Evolutionary conservation across 2,888 invertebrate genomes (phyloP), one percentile per base, ranked within the genome.

Genomic region (Drosophila anceps): DNA sequence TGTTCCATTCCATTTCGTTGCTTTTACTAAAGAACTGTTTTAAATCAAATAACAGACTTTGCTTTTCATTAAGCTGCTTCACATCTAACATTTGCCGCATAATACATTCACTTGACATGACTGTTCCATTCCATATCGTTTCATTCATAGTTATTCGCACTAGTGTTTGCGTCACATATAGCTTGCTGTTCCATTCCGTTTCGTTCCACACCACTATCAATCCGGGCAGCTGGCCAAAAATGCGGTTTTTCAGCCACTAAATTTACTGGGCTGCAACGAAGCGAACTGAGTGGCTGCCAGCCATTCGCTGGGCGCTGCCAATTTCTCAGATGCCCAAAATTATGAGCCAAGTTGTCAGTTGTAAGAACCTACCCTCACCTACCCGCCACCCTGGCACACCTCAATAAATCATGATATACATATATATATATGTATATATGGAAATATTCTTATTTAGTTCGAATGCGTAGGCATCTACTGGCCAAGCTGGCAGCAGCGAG

Each of bases 271-370:
- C 58, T 73, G 79, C 79, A 79, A 75, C 78, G 67, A 60, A 44
- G 60, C 60, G 69, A 65, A 66, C 76, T 83, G 73, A 82, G 72
- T 84, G 76, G 72, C 73, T 73, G 66, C 46, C 71, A 70, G 71
- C 63, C 80, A 76, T 67, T 54, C 64, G 33, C 37, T 68, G 41
- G 29, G 61, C 41, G 48, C 74, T 85, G 86, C 83, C 88, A 88
- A 88, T 85, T 85, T 69, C 77, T 85, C 80, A 79, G 57, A 48
- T 69, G 81, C 55, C 29, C 41, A 61, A 59, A 80, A 81, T 73
- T 85, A 84, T 88, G 86, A 71, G 68, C 84, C 76, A 73, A 73
- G 73, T 65, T 76, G 86, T 69, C 74, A 74, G 77, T 70, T 70
- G 46, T 33, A 20, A 1, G 31, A 7, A 50, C 50, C 57, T 43